Evolutionary conservation across 1,140 invertebrate species (phyloP), one percentile per base, ranked within the genome.

Genomic region (Penaeus chinensis): DNA sequence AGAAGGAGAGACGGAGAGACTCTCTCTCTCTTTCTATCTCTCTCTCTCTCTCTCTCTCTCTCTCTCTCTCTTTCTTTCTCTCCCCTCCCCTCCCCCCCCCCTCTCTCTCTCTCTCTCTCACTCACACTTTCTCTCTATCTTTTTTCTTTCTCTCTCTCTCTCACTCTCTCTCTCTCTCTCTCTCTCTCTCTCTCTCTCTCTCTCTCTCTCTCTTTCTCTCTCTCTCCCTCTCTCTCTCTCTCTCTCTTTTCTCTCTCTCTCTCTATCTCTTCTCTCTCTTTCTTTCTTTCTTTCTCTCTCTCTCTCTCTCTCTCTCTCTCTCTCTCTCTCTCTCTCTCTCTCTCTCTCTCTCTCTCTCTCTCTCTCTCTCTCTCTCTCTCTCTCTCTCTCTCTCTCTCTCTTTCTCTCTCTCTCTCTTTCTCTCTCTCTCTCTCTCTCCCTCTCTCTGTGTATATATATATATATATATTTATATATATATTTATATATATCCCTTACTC

Each of bases 131-230:
- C 42, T 60, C 0, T 1, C 8, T 77, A 4, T 77, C 7, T 11
- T 18, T 3, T 60, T 8, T 1, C 8, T 77, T 7, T 77, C 7
- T 27, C 20, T 77, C 24, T 77, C 4, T 77, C 19, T 77, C 19
- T 24, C 24, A 16, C 74, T 27, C 24, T 77, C 74, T 27, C 24
- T 77, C 74, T 77, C 74, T 77, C 74, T 77, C 74, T 77, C 74
- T 77, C 74, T 77, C 74, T 77, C 74, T 77, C 74, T 77, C 74
- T 77, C 74, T 77, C 74, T 77, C 74, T 77, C 74, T 77, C 74
- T 77, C 74, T 77, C 66, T 69, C 20, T 69, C 66, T 69, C 13
- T 22, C 7, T n/a, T 7, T 77, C 7, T 27, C 20, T 77, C 24
- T 77, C 4, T 77, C 19, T 77, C 19, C 2, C 24, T 77, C 74